These are phyloP conservation scores for Lontra canadensis DNA, from an alignment of 2,113 vertebrate species.

Conservation along the genomic window DNA sequence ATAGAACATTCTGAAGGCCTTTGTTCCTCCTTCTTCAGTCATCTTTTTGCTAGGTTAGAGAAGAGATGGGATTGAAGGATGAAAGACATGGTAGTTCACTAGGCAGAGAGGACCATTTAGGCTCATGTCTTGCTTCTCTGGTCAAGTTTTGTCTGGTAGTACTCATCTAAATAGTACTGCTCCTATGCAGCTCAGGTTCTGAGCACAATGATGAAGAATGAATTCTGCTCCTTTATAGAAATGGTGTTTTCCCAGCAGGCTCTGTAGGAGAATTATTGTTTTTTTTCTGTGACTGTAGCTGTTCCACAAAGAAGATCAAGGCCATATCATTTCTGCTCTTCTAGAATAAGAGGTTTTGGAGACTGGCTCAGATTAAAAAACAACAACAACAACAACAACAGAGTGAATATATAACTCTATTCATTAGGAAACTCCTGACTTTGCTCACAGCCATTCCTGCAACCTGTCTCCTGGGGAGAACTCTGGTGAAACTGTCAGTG, in stretches of 20 bases:
- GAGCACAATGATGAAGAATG: too few relatives aligned
- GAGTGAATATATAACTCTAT: neutral
- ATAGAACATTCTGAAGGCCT: neutral
- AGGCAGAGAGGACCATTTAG: neutral
- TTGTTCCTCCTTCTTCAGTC: neutral
- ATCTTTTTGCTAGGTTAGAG: neutral
- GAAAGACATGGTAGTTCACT: neutral
- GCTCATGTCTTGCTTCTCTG: neutral
- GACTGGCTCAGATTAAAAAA: neutral
- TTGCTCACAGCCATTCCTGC: neutral
- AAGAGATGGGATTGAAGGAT: neutral
- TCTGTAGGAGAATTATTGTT: neutral
- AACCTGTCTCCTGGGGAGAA: neutral
- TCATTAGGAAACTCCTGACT: neutral
- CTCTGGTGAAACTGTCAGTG: neutral
- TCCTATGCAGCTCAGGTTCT: neutral
- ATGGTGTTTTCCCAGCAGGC: neutral
- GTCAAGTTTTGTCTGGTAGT: neutral
- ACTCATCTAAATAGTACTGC: neutral
- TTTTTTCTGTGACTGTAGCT: neutral
- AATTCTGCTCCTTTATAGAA: neutral
- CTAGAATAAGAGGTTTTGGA: neutral
- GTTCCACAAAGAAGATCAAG: neutral
- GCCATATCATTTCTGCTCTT: neutral
- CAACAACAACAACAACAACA: too few relatives aligned